Evolutionary conservation across 2,113 vertebrate species (phyloP).

Genomic region (Odontophorus gujanensis): DNA sequence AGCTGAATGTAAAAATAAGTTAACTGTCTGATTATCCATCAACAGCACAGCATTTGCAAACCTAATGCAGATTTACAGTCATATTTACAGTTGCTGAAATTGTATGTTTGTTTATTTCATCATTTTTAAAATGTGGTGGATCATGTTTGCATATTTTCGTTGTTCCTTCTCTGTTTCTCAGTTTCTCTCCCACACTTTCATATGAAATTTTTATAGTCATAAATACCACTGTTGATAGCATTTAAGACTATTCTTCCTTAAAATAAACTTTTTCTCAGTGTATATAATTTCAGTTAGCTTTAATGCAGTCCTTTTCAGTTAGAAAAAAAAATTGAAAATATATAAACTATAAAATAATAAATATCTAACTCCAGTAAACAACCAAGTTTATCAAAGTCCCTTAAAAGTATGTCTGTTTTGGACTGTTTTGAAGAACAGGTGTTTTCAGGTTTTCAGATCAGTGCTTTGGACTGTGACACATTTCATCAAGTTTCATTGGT

Average conservation of each 20-base stretch:
- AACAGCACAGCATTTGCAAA: not conserved
- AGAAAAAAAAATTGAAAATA: not conserved
- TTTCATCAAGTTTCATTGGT: conserved; percentile 9
- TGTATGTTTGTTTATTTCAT: not conserved
- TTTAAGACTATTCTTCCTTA: not conserved
- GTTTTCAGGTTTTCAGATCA: not conserved
- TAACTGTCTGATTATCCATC: not conserved
- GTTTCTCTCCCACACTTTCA: not conserved
- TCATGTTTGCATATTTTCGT: not conserved
- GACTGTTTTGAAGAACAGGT: not conserved
- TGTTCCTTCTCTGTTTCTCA: not conserved
- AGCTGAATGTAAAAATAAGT: not conserved
- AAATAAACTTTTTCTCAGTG: not conserved
- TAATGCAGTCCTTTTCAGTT: not conserved
- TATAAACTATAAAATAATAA: not conserved
- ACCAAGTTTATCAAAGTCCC: not conserved
- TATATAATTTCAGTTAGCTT: not conserved
- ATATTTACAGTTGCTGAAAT: not conserved
- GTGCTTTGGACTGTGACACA: not conserved
- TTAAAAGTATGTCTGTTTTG: not conserved
- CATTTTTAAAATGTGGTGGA: not conserved
- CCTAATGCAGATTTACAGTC: not conserved
- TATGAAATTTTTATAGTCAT: not conserved
- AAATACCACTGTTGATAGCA: not conserved
- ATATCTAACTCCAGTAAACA: not conserved